Percentiles rank a stretch among this genome's conserved stretches.
Conservation (phyloP, 2,113 vertebrate genomes). For the Columba janthina region DNA sequence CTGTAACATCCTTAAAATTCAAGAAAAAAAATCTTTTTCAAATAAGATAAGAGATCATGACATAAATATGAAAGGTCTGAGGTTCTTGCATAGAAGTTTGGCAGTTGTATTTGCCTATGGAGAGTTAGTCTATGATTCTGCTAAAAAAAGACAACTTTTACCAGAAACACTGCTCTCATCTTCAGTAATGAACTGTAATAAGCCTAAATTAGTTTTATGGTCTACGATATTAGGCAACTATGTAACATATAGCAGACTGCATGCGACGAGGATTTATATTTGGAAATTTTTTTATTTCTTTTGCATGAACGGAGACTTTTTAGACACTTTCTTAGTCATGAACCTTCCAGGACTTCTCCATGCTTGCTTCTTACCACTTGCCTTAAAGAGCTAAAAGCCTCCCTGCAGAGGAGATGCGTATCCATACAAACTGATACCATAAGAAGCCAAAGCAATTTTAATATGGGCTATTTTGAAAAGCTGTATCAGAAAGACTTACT, state of each 20-base stretch:
- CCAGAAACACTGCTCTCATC: neutral
- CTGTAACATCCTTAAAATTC: neutral
- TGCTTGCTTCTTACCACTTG: neutral
- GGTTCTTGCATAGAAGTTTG: neutral
- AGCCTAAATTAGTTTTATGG: neutral
- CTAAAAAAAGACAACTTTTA: neutral
- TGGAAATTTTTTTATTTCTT: neutral
- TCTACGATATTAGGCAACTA: neutral
- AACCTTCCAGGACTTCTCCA: neutral
- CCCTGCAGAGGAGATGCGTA: neutral
- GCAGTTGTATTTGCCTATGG: neutral
- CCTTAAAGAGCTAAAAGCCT: neutral
- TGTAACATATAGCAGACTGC: neutral
- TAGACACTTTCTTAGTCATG: neutral
- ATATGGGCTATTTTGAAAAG: neutral
- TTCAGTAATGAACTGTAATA: neutral
- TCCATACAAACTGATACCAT: neutral
- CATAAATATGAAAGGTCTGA: neutral
- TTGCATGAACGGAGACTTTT: neutral
- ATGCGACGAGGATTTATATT: neutral
- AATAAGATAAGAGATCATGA: neutral
- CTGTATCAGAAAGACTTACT: neutral
- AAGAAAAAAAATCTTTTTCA: neutral
- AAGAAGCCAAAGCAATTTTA: neutral
- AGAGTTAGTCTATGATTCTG: neutral